phyloP scores from a whole-genome alignment of 2,888 invertebrate genomes.

The Hirtodrosophila cameraria region DNA sequence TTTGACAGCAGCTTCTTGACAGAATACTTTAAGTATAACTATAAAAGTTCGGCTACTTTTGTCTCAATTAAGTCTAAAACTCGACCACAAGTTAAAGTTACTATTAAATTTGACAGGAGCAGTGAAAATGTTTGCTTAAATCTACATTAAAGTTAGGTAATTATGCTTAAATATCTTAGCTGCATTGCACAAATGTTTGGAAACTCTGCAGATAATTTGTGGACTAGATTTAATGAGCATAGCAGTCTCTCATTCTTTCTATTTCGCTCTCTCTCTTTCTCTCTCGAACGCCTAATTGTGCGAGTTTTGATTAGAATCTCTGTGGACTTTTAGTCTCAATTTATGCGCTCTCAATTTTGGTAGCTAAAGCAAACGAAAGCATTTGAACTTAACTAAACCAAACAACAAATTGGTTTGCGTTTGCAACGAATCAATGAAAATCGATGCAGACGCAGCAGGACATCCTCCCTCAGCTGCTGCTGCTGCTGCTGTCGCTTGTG shows the following conservation, averaged over 20 bases:
- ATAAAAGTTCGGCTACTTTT: too few relatives aligned
- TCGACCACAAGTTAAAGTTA: neutral
- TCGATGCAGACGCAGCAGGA: slow-evolving; percentile 45
- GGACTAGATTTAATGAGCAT: slow-evolving; percentile 37
- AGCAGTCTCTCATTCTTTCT: too few relatives aligned
- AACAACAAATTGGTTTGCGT: slow-evolving; percentile 67
- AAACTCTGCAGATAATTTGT: slow-evolving; percentile 37
- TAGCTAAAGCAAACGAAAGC: slow-evolving; percentile 39
- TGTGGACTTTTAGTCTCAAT: slow-evolving; percentile 19
- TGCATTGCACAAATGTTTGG: neutral
- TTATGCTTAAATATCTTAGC: too few relatives aligned
- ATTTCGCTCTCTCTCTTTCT: too few relatives aligned
- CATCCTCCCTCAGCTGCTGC: neutral
- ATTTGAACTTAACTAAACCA: slow-evolving; percentile 53
- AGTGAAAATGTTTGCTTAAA: too few relatives aligned
- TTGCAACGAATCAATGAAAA: slow-evolving; percentile 57
- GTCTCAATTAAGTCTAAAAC: too few relatives aligned
- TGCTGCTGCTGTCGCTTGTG: slow-evolving; percentile 22
- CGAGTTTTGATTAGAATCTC: slow-evolving; percentile 19
- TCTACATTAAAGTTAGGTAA: too few relatives aligned
- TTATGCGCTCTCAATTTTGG: slow-evolving; percentile 71
- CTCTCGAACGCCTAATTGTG: slow-evolving; percentile 13
- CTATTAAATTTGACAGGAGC: too few relatives aligned
- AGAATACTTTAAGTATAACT: too few relatives aligned
- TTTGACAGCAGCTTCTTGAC: too few relatives aligned